Evolutionary conservation across 2,888 invertebrate genomes (phyloP).

Genomic region (Nemotelus nigrinus): DNA sequence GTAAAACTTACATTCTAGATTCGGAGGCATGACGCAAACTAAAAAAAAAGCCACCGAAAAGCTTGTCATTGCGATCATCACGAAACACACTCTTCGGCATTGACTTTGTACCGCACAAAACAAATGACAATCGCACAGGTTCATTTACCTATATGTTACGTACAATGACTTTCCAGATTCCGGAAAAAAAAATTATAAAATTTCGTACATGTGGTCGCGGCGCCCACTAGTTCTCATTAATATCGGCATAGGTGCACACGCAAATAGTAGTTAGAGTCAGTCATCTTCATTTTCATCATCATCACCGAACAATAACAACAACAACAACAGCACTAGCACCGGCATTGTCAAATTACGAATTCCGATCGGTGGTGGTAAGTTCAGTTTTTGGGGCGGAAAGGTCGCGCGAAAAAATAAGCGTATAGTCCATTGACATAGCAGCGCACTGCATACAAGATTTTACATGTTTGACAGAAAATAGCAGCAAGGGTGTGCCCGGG

Average conservation of each 20-base stretch:
- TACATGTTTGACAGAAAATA: not conserved
- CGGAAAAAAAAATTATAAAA: not conserved
- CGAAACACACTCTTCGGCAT: constrained; percentile 10
- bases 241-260: not conserved
- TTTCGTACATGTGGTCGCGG: not conserved
- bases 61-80: not conserved
- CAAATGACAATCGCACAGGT: constrained; percentile 30
- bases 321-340: not conserved
- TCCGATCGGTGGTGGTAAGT: not conserved
- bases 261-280: not conserved
- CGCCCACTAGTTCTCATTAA: not conserved
- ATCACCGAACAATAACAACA: not conserved
- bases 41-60: not conserved
- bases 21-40: too few relatives aligned
- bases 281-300: not conserved
- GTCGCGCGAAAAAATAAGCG: too few relatives aligned
- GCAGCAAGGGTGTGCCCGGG: not conserved
- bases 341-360: not conserved
- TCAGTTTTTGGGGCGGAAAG: too few relatives aligned
- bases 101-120: constrained; percentile 21
- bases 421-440: too few relatives aligned
- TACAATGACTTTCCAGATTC: constrained; percentile 30
- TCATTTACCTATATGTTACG: constrained; percentile 39
- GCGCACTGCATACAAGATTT: too few relatives aligned
- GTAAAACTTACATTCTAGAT: too few relatives aligned